Conservation (phyloP, 2,797 vertebrate species). For the Eulemur coronatus region DNA sequence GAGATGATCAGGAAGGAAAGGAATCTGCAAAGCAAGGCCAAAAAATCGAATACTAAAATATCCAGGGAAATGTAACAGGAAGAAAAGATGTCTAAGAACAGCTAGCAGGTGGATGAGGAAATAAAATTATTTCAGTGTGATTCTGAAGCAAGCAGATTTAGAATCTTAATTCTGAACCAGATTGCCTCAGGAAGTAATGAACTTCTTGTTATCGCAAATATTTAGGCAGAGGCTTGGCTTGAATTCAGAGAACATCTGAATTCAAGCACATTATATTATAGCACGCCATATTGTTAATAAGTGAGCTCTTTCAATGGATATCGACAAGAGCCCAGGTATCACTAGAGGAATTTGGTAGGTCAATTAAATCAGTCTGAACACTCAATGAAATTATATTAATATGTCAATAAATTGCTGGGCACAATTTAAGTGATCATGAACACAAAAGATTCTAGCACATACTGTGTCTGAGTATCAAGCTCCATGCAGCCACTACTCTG, state of each 20-base stretch:
- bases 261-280: neutral
- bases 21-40: neutral
- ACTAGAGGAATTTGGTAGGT: neutral
- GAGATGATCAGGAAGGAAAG: neutral
- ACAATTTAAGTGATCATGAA: neutral
- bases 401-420: no score
- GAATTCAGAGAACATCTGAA: neutral
- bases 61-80: neutral
- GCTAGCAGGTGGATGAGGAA: neutral
- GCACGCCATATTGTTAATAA: neutral
- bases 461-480: neutral
- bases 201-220: neutral
- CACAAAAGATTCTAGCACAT: neutral
- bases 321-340: neutral
- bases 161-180: slow-evolving; percentile 7
- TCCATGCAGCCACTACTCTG: neutral
- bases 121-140: neutral
- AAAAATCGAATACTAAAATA: neutral
- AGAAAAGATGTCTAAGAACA: neutral
- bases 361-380: neutral
- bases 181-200: neutral
- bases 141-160: neutral
- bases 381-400: neutral
- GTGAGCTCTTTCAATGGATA: neutral
- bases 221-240: slow-evolving; percentile 4